Conservation (phyloP, 2,797 vertebrate genomes). For the Xiphophorus birchmanni region DNA sequence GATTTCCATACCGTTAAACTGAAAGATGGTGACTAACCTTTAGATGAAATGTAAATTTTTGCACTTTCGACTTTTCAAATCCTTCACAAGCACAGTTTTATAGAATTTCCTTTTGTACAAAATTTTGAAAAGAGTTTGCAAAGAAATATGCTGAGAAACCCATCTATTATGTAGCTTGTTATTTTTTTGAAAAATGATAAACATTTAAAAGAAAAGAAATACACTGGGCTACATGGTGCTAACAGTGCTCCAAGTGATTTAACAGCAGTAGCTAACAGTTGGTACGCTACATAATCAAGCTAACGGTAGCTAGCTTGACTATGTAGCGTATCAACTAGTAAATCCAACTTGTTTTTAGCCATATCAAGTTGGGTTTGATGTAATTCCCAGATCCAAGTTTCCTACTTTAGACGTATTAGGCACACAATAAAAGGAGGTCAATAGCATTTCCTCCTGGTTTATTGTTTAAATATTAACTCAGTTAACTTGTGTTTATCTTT, state of each 20-base stretch:
- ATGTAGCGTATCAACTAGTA: not conserved
- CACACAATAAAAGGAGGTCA: not conserved
- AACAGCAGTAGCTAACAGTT: not conserved
- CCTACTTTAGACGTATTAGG: not conserved
- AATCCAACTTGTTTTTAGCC: not conserved
- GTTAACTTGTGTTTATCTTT: not conserved
- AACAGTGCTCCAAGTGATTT: not conserved
- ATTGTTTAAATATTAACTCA: not conserved
- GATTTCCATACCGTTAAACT: not conserved
- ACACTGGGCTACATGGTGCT: not conserved
- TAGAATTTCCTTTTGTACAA: not conserved
- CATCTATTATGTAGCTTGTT: not conserved
- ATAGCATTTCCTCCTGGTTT: not conserved
- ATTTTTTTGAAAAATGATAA: not conserved
- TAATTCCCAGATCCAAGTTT: not conserved
- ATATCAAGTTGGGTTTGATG: not conserved
- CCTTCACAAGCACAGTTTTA: not conserved
- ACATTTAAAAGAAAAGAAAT: not conserved
- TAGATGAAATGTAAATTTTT: not conserved
- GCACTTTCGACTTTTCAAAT: not conserved
- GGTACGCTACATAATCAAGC: not conserved
- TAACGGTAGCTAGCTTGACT: not conserved
- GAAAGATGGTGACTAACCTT: not conserved
- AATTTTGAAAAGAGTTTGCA: not conserved
- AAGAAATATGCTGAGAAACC: not conserved